Conservation (phyloP, 2,113 vertebrate species). For the Tricholaema leucomelas region DNA sequence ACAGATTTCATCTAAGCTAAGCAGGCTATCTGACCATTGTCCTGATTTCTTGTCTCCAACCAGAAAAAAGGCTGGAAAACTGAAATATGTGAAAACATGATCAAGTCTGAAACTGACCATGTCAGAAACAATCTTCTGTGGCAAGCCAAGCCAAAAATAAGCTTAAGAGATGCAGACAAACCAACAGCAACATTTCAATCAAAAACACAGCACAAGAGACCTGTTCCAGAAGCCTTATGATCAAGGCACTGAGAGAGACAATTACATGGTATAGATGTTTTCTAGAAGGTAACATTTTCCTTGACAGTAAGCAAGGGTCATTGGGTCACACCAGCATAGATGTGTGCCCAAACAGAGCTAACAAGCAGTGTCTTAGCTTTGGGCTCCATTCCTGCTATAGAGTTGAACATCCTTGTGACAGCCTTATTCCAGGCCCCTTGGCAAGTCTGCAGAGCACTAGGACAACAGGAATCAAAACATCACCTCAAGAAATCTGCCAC, state of each 20-base stretch:
- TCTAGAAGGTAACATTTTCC: background rate
- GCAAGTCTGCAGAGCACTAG: background rate
- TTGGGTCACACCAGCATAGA: rapidly evolving
- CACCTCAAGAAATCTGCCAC: background rate
- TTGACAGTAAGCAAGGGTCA: too few relatives aligned
- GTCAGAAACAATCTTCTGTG: background rate
- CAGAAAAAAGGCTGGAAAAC: background rate
- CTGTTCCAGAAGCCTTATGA: background rate
- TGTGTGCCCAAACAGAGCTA: rapidly evolving
- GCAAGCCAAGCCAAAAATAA: background rate
- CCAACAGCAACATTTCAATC: background rate
- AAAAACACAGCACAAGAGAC: background rate
- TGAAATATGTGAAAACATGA: background rate
- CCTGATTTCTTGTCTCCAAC: background rate
- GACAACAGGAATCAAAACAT: background rate
- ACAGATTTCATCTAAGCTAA: background rate
- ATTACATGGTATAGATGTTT: background rate
- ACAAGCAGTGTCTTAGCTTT: too few relatives aligned
- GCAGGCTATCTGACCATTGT: too few relatives aligned
- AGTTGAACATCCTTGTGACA: background rate
- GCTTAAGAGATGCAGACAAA: background rate
- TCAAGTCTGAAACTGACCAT: background rate
- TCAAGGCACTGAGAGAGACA: background rate
- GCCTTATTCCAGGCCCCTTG: background rate
- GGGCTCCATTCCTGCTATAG: background rate